Percentiles rank a stretch among this genome's conserved stretches.
Evolutionary conservation across 2,888 invertebrate species (phyloP).

Genomic region (Dioctria linearis): DNA sequence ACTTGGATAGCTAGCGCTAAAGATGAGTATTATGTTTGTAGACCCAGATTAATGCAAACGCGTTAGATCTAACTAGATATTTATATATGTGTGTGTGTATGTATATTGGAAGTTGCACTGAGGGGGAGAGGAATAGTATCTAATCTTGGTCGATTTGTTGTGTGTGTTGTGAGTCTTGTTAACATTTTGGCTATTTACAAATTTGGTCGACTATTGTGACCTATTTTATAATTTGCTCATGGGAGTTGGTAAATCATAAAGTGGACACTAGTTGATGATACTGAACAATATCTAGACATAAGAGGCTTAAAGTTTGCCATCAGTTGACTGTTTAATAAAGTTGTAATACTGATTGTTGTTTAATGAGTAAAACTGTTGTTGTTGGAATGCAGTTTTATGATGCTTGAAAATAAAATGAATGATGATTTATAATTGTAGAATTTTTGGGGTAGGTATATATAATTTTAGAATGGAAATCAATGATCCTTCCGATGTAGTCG

Average conservation of each 20-base stretch:
- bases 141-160: conserved; percentile 45
- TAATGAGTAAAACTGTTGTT: too few relatives aligned
- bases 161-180: conserved; percentile 34
- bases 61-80: not conserved
- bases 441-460: too few relatives aligned
- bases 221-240: conserved; percentile 4
- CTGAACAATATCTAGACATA: not conserved
- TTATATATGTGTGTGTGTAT: not conserved
- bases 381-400: too few relatives aligned
- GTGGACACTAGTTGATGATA: conserved; percentile 31
- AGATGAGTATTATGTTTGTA: not conserved
- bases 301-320: conserved; percentile 26
- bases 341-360: too few relatives aligned
- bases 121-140: conserved; percentile 2
- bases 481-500: too few relatives aligned
- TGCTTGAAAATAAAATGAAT: too few relatives aligned
- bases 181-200: conserved; percentile 47
- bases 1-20: not conserved
- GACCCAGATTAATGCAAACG: conserved; percentile 36
- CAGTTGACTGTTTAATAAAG: too few relatives aligned
- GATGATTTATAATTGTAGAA: too few relatives aligned
- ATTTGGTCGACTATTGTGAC: conserved; percentile 35
- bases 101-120: conserved; percentile 13
- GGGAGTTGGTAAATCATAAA: conserved; percentile 44
- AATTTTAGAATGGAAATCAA: too few relatives aligned